Evolutionary conservation across 2,113 vertebrate species (phyloP).

Genomic region (Sylvilagus bachmani): DNA sequence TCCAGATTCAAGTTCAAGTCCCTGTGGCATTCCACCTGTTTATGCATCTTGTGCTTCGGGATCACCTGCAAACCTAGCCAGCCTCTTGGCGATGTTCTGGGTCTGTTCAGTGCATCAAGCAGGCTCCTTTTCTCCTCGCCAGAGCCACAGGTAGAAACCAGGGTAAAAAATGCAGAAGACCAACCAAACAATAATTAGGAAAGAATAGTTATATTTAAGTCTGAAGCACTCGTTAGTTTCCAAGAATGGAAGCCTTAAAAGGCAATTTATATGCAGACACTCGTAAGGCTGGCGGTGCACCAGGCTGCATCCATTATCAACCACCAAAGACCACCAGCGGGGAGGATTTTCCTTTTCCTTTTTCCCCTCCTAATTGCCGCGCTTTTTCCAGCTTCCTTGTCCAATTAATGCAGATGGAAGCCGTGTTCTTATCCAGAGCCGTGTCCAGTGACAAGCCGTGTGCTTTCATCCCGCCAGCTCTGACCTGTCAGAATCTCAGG

Average conservation of each 20-base stretch:
- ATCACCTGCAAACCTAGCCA: neutral
- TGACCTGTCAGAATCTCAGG: neutral
- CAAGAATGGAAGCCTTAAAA: conserved; percentile 63
- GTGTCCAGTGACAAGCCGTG: neutral
- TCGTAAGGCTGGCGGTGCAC: neutral
- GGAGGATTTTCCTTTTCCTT: neutral
- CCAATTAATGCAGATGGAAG: neutral
- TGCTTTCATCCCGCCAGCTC: neutral
- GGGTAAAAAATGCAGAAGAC: neutral
- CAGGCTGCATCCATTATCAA: neutral
- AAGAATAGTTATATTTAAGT: conserved; percentile 34
- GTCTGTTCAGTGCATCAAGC: neutral
- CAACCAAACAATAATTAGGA: conserved; percentile 61
- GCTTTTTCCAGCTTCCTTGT: neutral
- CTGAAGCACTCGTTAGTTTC: conserved; percentile 61
- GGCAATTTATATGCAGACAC: conserved; percentile 65
- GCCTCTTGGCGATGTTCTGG: neutral
- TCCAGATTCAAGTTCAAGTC: neutral
- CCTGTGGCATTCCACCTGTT: neutral
- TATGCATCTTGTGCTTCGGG: neutral
- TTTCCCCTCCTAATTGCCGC: conserved; percentile 42
- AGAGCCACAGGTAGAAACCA: neutral
- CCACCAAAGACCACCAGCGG: conserved; percentile 7
- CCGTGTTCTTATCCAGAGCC: neutral
- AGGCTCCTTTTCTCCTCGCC: neutral